Percentiles rank a stretch among this genome's conserved stretches.
phyloP scores from a whole-genome alignment of 2,113 vertebrate genomes.

The Sander vitreus region DNA sequence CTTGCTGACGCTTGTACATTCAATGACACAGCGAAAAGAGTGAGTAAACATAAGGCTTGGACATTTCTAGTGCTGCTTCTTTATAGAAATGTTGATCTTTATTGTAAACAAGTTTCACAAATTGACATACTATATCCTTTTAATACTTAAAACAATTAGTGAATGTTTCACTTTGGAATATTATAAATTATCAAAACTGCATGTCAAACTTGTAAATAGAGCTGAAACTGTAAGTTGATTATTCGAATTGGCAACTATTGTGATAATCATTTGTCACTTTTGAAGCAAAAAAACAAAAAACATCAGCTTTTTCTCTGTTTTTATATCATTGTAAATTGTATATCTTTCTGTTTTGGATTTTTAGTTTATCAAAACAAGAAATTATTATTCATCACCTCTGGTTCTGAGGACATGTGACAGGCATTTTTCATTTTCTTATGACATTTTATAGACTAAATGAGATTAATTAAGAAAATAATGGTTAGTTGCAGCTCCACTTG shows the following conservation, averaged over 20 bases:
- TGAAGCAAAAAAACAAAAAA: not conserved
- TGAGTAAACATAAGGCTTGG: not conserved
- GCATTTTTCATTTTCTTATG: not conserved
- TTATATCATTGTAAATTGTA: not conserved
- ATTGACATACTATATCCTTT: not conserved
- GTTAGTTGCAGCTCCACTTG: not conserved
- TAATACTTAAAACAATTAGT: not conserved
- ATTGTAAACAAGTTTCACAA: not conserved
- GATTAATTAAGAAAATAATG: not conserved
- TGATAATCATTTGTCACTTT: not conserved
- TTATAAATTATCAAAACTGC: not conserved
- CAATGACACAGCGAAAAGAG: not conserved
- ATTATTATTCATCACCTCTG: not conserved
- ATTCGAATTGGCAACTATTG: not conserved
- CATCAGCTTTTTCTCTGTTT: not conserved
- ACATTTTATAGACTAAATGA: not conserved
- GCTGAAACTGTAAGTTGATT: not conserved
- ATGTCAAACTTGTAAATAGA: not conserved
- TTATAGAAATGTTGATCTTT: not conserved
- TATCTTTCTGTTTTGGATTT: too few species aligned
- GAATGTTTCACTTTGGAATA: not conserved
- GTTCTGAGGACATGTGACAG: not conserved
- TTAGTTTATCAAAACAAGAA: not conserved
- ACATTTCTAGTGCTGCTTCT: not conserved
- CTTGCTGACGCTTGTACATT: not conserved